Conservation (phyloP, 2,888 invertebrate genomes). For the Bombylius discolor region DNA sequence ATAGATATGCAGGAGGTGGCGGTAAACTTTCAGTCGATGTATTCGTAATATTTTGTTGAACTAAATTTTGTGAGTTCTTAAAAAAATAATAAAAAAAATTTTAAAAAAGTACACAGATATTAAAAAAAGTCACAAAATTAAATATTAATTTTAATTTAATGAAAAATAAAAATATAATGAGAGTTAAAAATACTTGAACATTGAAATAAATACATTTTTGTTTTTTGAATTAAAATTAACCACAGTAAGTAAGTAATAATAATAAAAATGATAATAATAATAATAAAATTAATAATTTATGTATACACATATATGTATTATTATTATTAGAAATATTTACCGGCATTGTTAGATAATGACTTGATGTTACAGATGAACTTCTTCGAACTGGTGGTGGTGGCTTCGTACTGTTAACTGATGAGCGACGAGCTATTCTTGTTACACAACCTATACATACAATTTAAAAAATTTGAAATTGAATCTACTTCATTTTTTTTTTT, state of each 20-base stretch:
- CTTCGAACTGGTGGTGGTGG: conserved; percentile 75
- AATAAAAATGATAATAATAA: no score
- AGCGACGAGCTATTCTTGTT: conserved; percentile 34
- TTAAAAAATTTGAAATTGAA: neutral
- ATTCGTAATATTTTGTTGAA: conserved; percentile 24
- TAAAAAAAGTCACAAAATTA: no score
- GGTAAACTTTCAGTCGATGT: conserved; percentile 33
- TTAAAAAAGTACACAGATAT: neutral
- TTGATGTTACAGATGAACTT: conserved; percentile 50
- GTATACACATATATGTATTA: no score
- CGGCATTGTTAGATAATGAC: conserved; percentile 26
- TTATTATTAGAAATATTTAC: no score
- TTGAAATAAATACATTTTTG: no score
- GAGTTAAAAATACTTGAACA: no score
- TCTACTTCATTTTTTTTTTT: no score
- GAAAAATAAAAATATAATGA: no score
- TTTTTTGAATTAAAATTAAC: no score
- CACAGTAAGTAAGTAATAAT: no score
- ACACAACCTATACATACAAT: conserved; percentile 19
- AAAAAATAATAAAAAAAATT: neutral
- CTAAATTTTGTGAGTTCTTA: conserved; percentile 18
- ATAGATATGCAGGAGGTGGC: conserved; percentile 35
- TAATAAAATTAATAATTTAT: neutral
- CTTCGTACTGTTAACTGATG: conserved; percentile 40
- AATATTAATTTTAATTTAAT: no score